Evolutionary conservation across 2,797 vertebrate species (phyloP), one percentile per base, ranked within the genome.

Genomic region (Pogonophryne albipinna): DNA sequence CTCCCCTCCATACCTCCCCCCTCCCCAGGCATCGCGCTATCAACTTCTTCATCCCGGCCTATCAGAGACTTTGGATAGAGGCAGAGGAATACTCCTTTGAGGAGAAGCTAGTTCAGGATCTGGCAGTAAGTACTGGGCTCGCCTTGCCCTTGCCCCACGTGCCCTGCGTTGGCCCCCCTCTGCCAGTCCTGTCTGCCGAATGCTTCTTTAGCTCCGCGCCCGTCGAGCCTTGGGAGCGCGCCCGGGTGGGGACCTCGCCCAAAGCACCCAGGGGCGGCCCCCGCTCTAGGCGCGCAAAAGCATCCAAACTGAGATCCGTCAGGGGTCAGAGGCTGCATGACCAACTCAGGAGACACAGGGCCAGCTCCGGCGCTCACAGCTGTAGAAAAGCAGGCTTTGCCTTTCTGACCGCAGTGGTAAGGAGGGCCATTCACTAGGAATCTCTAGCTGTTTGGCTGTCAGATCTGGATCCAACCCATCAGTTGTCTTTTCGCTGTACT

Each of bases 41-140:
- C 97, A 99, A 99, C 96, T 95, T 98, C 96, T 99, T 98, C 97
- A 96, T 99, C 95, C 96, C 96, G 96, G 97, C 96, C 96, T 99
- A 98, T 99, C 96, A 97, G 97, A 99, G 95, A 96, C 97, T 96
- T 95, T 99, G 98, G 98, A 99, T 99, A 98, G 97, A 98, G 96
- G 96, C 97, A 97, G 98, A 98, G 96, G 97, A 98, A 94, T 96
- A 99, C 96, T 97, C 96, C 93, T 99, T 99, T 99, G 98, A 99
- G 97, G 98, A 99, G 96, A 99, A 96, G 95, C 97, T 99, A 98
- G 97, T 99, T 93, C 97, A 99, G 96, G 98, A 99, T 95, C 96
- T 99, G 96, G 96, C 98, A 97, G 98, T 99, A 99, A 99, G 98
- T 99, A 99, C 96, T 88, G 94, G 95, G 91, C 91, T 84, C 73